phyloP scores from a whole-genome alignment of 1,140 invertebrate genomes.

The Ctenoplectra terminalis region DNA sequence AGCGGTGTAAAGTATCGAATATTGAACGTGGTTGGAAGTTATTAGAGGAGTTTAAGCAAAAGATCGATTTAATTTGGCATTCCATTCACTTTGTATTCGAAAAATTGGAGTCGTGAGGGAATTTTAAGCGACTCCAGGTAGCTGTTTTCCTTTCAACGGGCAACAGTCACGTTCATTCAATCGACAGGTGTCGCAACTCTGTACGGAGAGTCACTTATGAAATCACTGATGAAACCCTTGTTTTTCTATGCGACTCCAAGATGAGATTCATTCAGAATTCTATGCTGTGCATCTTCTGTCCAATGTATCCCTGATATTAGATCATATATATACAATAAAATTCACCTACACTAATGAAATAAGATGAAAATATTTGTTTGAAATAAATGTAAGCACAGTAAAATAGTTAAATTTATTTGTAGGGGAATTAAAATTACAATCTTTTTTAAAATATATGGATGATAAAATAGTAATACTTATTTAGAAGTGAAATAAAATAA shows the following conservation, averaged over 20 bases:
- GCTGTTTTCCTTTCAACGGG: slow-evolving; percentile 11
- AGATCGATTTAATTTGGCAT: not conserved
- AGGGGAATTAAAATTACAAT: too few relatives aligned
- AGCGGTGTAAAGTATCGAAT: not conserved
- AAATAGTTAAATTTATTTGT: too few relatives aligned
- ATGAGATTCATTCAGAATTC: slow-evolving; percentile 33
- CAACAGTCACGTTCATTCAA: slow-evolving; percentile 29
- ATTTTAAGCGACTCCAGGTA: slow-evolving; percentile 13
- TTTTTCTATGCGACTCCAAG: not conserved
- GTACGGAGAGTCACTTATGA: slow-evolving; percentile 21
- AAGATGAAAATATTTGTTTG: too few relatives aligned
- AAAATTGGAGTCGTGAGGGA: not conserved
- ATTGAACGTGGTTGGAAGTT: not conserved
- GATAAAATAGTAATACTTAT: too few relatives aligned
- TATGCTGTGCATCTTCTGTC: not conserved
- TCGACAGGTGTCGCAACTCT: slow-evolving; percentile 13
- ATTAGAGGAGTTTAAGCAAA: not conserved
- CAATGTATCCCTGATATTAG: not conserved
- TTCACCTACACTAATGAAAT: too few relatives aligned
- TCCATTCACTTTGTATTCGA: not conserved
- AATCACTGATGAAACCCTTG: slow-evolving; percentile 25
- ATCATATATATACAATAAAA: too few relatives aligned
- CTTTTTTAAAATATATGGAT: too few relatives aligned
- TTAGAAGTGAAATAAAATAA: too few relatives aligned
- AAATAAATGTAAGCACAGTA: too few relatives aligned